Conservation (phyloP, 2,888 invertebrate genomes). For the Pristionchus maxplancki region DNA sequence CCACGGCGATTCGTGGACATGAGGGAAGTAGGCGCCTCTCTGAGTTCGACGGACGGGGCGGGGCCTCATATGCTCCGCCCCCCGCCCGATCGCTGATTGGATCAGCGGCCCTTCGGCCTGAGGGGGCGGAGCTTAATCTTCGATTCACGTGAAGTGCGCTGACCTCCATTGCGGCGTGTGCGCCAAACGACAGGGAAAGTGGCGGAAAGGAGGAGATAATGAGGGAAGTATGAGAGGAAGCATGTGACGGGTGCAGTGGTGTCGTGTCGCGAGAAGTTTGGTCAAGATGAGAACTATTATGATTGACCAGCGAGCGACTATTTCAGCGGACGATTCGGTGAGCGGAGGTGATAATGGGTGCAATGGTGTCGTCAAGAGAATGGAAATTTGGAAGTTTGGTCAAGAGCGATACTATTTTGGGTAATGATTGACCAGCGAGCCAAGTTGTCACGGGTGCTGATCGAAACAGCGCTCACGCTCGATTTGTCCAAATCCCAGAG, state of each 20-base stretch:
- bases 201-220: background rate
- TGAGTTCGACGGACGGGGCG: conserved; percentile 36
- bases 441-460: background rate
- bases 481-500: background rate
- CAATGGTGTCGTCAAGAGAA: background rate
- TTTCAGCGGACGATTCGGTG: too few species aligned
- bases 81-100: conserved; percentile 7
- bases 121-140: conserved; percentile 2
- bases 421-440: background rate
- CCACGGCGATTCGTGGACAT: background rate
- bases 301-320: background rate
- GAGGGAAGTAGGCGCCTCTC: conserved; percentile 19
- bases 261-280: background rate
- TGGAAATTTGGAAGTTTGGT: background rate
- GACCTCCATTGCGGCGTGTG: conserved; percentile 25
- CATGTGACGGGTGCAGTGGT: background rate
- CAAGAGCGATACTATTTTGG: background rate
- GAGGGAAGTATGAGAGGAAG: background rate
- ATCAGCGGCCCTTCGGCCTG: background rate
- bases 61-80: conserved; percentile 9
- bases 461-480: background rate
- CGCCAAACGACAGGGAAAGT: background rate
- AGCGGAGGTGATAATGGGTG: background rate
- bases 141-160: conserved; percentile 28
- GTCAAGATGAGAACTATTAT: background rate